These are phyloP conservation scores for Scomber japonicus DNA, from an alignment of 2,113 vertebrate species.

Conservation along the genomic window DNA sequence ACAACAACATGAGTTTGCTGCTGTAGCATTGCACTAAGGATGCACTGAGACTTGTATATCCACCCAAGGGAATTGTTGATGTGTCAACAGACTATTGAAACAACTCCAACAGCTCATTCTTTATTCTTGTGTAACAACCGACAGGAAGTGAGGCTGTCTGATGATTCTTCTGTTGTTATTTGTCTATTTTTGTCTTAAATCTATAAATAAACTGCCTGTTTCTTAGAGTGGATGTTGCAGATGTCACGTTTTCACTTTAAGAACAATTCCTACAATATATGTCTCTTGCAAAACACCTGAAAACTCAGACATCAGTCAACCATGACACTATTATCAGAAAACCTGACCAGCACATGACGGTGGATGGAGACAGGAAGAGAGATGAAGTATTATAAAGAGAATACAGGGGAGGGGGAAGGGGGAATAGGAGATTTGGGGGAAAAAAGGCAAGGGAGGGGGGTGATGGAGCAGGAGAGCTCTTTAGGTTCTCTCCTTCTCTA, in stretches of 20 bases:
- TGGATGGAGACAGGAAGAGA: constrained; percentile 18
- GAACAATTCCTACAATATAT: constrained; percentile 13
- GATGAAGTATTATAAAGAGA: constrained; percentile 30
- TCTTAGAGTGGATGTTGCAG: constrained; percentile 27
- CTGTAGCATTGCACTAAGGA: constrained; percentile 38
- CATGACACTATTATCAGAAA: constrained; percentile 22
- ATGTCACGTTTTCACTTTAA: constrained; percentile 42
- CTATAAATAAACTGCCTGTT: constrained; percentile 65
- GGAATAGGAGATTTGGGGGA: constrained; percentile 55
- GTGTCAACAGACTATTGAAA: constrained; percentile 50
- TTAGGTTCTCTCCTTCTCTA: constrained; percentile 19
- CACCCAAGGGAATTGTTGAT: constrained; percentile 51
- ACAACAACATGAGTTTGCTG: constrained; percentile 34
- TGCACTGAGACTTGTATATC: constrained; percentile 29
- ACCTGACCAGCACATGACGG: constrained; percentile 3
- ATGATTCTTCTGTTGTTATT: constrained; percentile 43
- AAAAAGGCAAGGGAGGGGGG: neutral
- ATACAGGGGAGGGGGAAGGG: constrained; percentile 21
- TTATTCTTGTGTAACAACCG: constrained; percentile 22
- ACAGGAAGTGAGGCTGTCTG: constrained; percentile 36
- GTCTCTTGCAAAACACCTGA: constrained; percentile 14
- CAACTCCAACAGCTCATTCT: constrained; percentile 24
- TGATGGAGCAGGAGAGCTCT: constrained; percentile 33
- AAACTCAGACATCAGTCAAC: constrained; percentile 7
- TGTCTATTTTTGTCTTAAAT: constrained; percentile 63